phyloP scores from a whole-genome alignment of 1,140 invertebrate genomes.

The Bombus difficillimus region DNA sequence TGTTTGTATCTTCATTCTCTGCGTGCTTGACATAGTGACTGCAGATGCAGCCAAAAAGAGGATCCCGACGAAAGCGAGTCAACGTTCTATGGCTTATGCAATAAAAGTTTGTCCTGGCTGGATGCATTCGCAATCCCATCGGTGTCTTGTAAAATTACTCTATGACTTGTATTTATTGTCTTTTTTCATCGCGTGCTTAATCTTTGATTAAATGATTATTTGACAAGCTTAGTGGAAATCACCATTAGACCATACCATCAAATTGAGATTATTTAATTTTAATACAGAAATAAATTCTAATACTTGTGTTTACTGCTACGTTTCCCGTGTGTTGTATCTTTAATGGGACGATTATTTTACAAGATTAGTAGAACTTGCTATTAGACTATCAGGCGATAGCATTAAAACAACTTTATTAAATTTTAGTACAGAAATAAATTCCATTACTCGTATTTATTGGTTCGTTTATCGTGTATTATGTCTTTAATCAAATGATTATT shows the following conservation, averaged over 20 bases:
- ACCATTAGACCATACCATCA: not conserved
- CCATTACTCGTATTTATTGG: not conserved
- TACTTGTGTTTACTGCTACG: too few relatives aligned
- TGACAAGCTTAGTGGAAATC: not conserved
- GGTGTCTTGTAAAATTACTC: not conserved
- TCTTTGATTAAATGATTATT: not conserved
- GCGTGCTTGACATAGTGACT: constrained; percentile 16
- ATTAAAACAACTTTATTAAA: not conserved
- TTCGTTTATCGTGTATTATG: not conserved
- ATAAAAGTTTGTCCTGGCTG: not conserved
- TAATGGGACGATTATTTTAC: not conserved
- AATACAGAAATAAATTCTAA: too few relatives aligned
- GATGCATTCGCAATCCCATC: not conserved
- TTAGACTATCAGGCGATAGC: not conserved
- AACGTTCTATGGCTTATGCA: constrained; percentile 13
- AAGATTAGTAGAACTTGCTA: too few relatives aligned
- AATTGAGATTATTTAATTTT: too few relatives aligned
- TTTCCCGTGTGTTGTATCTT: not conserved
- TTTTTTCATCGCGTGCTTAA: too few relatives aligned
- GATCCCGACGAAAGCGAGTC: constrained; percentile 14
- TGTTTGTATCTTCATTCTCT: constrained; percentile 32
- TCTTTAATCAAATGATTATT: not conserved
- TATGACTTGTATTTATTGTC: not conserved
- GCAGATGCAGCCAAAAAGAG: constrained; percentile 32
- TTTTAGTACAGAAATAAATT: too few relatives aligned